phyloP scores from a whole-genome alignment of 2,113 vertebrate species.

The Spea multiplicata region DNA sequence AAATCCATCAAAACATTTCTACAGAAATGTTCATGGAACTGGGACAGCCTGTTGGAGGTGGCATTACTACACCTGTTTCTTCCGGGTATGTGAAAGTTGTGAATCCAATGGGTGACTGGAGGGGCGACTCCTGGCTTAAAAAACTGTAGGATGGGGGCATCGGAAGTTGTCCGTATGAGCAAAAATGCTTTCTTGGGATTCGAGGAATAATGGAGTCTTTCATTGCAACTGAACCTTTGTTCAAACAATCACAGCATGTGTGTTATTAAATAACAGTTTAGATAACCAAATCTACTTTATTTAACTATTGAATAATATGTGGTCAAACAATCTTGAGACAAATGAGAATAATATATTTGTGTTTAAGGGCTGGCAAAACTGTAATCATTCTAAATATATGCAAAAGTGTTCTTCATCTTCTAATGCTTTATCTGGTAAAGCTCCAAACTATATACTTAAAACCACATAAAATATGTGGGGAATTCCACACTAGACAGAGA shows the following conservation, averaged over 20 bases:
- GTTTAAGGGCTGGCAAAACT: too few relatives aligned
- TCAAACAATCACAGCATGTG: constrained; percentile 51
- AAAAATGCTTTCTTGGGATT: constrained; percentile 70
- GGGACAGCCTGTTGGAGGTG: constrained; percentile 35
- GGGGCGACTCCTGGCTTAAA: constrained; percentile 67
- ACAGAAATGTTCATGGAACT: constrained; percentile 51
- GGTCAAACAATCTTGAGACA: too few relatives aligned
- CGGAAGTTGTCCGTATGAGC: constrained; percentile 70
- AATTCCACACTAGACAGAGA: too few relatives aligned
- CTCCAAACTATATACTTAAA: too few relatives aligned
- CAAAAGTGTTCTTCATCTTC: too few relatives aligned
- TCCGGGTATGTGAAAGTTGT: constrained; percentile 60
- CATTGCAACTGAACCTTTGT: constrained; percentile 79
- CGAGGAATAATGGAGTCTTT: constrained; percentile 78
- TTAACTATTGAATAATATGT: neutral
- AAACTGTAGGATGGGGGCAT: constrained; percentile 64
- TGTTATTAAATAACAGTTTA: neutral
- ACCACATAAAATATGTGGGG: too few relatives aligned
- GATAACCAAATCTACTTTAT: neutral
- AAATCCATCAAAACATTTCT: constrained; percentile 5
- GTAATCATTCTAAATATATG: too few relatives aligned
- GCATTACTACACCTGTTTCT: constrained; percentile 65
- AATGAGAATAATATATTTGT: too few relatives aligned
- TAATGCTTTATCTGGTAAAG: too few relatives aligned
- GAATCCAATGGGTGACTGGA: constrained; percentile 62